Base-by-base conservation (phyloP, 2,113 vertebrate species). In the Ochotona princeps region DNA sequence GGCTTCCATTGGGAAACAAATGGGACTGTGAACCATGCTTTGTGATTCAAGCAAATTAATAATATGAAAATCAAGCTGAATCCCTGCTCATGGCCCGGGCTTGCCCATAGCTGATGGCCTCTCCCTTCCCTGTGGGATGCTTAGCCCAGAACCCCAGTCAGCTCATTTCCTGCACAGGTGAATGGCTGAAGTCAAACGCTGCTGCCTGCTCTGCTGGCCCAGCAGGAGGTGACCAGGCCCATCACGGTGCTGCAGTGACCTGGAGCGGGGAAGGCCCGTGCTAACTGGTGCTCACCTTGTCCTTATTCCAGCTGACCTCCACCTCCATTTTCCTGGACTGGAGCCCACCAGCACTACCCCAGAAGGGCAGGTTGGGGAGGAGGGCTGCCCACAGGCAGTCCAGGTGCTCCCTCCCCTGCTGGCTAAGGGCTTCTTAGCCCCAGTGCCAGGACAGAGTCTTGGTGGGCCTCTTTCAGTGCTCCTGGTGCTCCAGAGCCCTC, bases 401-500 rank as follows among this genome's bases (percentile, higher is more conserved):
- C 95, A 93, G 97, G 97, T 97, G 97, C 96, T 97, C 96, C 96
- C 97, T 97, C 96, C 96, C 95, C 94, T 32, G 0, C 38, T 9
- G 91, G 94, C 88, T 70, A 60, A 84, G 91, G 95, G 95, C 96
- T 96, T 97, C 79, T 90, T 82, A 92, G 70, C 60, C 73, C 28
- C 80, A 14, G 60, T 2, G 51, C 63, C 32, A 28, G 86, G 93
- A 38, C 57, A 17, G 61, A 44, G 38, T 74, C 70, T 51, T 25
- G 1, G 2, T 6, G 32, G 84, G 89, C 79, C 70, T 54, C 60
- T 87, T 13, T 35, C 30, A 66, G 30, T 3, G 8, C 69, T 63
- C 44, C 1, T 7, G 93, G 89, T 26, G n/a, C 35, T 83, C 83
- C 83, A 2, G 26, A 54, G 80, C 38, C 44, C 44, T 51, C 28